Evolutionary conservation across 2,888 invertebrate species (phyloP).

Genomic region (Xanthia togata): DNA sequence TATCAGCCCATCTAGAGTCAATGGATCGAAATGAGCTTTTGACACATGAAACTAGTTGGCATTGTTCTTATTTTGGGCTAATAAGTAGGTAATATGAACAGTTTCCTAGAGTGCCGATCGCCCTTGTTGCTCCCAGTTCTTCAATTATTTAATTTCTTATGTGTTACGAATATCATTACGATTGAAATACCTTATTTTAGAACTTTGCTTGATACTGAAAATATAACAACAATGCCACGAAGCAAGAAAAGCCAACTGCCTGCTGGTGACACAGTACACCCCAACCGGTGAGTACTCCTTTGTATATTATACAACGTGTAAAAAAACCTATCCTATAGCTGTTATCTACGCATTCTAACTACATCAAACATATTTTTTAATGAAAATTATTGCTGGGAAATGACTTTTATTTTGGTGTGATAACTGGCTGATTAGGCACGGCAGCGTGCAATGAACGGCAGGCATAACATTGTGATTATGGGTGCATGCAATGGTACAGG

Average conservation of each 20-base stretch:
- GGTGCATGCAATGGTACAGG: not conserved
- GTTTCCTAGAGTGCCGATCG: no score
- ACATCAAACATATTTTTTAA: no score
- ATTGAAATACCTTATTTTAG: not conserved
- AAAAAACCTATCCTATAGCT: not conserved
- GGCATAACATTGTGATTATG: not conserved
- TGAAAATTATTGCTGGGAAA: not conserved
- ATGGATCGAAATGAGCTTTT: no score
- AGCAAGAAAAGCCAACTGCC: rapidly evolving
- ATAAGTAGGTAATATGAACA: not conserved
- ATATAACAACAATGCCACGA: not conserved
- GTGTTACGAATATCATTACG: not conserved
- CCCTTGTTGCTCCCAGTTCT: not conserved
- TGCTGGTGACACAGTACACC: not conserved
- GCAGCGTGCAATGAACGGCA: not conserved
- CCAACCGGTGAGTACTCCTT: not conserved
- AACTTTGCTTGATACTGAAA: not conserved
- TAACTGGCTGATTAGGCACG: not conserved
- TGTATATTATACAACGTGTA: not conserved
- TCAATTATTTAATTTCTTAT: not conserved
- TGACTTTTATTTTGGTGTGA: not conserved
- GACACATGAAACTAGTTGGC: not conserved
- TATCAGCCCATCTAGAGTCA: no score
- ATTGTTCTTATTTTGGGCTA: not conserved
- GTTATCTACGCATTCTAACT: no score